phyloP scores from a whole-genome alignment of 2,113 vertebrate species.

The Neodon shergylaensis region DNA sequence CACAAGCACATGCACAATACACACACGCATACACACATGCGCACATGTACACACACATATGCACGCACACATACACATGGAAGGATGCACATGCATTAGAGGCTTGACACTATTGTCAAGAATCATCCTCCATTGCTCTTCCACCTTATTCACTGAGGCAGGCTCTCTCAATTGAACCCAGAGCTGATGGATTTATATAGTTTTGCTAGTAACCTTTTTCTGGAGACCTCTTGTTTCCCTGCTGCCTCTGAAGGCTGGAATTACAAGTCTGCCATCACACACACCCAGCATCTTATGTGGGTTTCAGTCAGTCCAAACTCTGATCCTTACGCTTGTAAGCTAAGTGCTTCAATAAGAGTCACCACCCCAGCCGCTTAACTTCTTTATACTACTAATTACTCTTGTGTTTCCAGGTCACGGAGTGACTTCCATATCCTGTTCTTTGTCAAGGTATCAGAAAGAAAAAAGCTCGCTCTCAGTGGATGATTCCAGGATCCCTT shows the following conservation, averaged over 20 bases:
- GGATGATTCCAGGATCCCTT: not conserved
- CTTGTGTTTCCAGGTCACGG: not conserved
- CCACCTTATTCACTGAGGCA: not conserved
- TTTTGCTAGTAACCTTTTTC: not conserved
- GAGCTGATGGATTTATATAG: not conserved
- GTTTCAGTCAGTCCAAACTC: not conserved
- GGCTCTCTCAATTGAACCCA: not conserved
- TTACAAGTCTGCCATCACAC: not conserved
- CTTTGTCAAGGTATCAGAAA: constrained; percentile 34
- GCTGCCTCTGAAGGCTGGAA: not conserved
- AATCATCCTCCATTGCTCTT: not conserved
- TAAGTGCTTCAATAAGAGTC: not conserved
- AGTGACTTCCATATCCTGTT: not conserved
- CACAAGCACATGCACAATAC: not conserved
- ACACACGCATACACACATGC: not conserved
- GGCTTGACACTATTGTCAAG: not conserved
- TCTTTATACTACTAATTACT: not conserved
- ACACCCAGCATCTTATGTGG: not conserved
- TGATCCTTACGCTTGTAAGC: not conserved
- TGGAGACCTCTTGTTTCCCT: not conserved
- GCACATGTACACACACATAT: not conserved
- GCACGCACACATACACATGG: not conserved
- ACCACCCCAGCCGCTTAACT: not conserved
- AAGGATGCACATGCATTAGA: not conserved
- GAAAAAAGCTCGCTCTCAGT: not conserved